A percentile compares a stretch with the other conserved stretches of the same genome.
These are phyloP conservation scores for Drosophila putrida DNA, from an alignment of 2,888 invertebrate species.

Conservation along the genomic window DNA sequence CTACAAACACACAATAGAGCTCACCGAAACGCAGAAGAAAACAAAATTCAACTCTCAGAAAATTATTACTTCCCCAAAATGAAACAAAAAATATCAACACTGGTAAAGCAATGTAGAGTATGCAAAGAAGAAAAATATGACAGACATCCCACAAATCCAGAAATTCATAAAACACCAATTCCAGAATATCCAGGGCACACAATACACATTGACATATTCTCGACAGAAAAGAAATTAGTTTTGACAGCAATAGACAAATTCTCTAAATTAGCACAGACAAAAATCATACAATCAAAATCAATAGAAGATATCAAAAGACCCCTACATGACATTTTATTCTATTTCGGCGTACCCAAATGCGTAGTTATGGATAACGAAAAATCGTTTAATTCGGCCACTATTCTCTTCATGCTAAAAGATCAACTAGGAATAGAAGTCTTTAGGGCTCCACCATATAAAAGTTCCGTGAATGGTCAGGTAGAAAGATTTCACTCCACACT, in stretches of 20 bases:
- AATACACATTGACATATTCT: too few species aligned
- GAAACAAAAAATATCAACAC: conserved; percentile 20
- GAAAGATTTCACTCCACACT: conserved; percentile 34
- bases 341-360: too few species aligned
- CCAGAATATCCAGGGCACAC: conserved; percentile 31
- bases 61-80: conserved; percentile 41
- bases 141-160: conserved; percentile 39
- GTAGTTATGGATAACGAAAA: too few species aligned
- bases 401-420: too few species aligned
- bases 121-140: conserved; percentile 37
- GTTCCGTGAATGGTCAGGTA: conserved; percentile 8
- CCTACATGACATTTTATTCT: too few species aligned
- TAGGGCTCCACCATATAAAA: conserved; percentile 18
- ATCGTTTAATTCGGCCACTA: too few species aligned
- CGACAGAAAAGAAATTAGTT: too few species aligned
- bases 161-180: conserved; percentile 34
- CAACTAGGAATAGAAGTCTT: conserved; percentile 24
- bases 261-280: too few species aligned
- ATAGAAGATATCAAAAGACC: neutral
- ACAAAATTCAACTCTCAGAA: conserved; percentile 36
- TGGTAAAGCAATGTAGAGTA: conserved; percentile 36
- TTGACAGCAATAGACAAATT: too few species aligned
- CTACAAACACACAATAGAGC: conserved; percentile 35
- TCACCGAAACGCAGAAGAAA: conserved; percentile 32
- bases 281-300: conserved; percentile 21